Evolutionary conservation across 2,888 invertebrate genomes (phyloP), one percentile per base, ranked within the genome.

Genomic region (Rhabditoides inermis): DNA sequence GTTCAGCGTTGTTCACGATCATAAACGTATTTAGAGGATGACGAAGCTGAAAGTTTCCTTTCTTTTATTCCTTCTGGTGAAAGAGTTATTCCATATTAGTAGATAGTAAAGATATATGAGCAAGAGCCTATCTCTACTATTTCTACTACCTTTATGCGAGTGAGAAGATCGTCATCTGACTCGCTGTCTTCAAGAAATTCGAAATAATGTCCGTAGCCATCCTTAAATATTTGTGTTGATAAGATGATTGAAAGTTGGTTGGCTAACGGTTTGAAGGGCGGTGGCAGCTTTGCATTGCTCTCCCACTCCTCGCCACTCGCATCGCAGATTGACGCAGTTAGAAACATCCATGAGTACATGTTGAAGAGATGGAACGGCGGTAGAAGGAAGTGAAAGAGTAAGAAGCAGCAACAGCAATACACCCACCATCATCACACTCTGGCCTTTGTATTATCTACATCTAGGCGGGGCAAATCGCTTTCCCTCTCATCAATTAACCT

Each of bases 291-390:
- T 44, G 44, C 50, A 50, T 18, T 44, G 32, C 25, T 50, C 23
- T 44, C 50, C 50, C 44, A 44, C 50, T 50, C 50, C 50, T 44
- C 32, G 50, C 50, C 50, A 50, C 50, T 50, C 50, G 50, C 50
- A 50, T 44, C 50, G 50, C 30, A 50, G 50, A 36, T 50, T 28
- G 35, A 44, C 42, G 50, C 50, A 50, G 32, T 44, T 32, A 30
- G 50, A 44, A 50, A 25, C 23, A 50, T 50, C 50, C 20, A 50
- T 18, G 42, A 50, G 36, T 50, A 50, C 36, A n/a, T 2, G 20
- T 46, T 6, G 32, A 20, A 20, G 15, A 30, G 25, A 23, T 44
- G 32, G 35, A n/a, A 23, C 42, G 42, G 50, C 32, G 7, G 42
- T 12, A 50, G 50, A 50, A 23, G 42, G 22, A 30, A 50, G 50